Evolutionary conservation across 2,113 vertebrate genomes (phyloP).

Genomic region (Prinia subflava): DNA sequence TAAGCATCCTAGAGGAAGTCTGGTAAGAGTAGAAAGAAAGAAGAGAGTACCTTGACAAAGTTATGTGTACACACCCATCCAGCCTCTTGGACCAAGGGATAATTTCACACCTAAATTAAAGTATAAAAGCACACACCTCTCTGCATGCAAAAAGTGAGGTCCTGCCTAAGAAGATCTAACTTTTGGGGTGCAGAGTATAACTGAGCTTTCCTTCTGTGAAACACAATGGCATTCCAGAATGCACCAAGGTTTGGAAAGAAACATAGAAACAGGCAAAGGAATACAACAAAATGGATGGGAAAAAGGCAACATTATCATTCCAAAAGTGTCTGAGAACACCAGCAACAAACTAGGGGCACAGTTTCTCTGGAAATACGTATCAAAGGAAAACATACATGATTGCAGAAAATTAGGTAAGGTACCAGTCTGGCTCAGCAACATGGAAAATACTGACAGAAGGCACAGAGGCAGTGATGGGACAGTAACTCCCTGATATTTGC

Average conservation of each 20-base stretch:
- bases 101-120: background rate
- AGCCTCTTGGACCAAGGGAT: background rate
- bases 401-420: background rate
- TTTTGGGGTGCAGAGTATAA: background rate
- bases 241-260: background rate
- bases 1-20: background rate
- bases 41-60: background rate
- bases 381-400: background rate
- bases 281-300: background rate
- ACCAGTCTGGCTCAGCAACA: background rate
- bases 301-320: background rate
- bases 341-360: background rate
- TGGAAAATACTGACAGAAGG: background rate
- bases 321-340: background rate
- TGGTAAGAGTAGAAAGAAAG: background rate
- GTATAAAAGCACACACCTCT: background rate
- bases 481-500: background rate
- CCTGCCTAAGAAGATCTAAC: background rate
- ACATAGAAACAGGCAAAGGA: background rate
- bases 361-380: background rate
- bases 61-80: background rate
- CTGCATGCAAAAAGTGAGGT: background rate
- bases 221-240: background rate
- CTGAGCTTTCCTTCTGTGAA: background rate
- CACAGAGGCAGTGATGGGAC: background rate